Evolutionary conservation across 2,797 vertebrate genomes (phyloP).

Genomic region (Lutjanus campechanus): DNA sequence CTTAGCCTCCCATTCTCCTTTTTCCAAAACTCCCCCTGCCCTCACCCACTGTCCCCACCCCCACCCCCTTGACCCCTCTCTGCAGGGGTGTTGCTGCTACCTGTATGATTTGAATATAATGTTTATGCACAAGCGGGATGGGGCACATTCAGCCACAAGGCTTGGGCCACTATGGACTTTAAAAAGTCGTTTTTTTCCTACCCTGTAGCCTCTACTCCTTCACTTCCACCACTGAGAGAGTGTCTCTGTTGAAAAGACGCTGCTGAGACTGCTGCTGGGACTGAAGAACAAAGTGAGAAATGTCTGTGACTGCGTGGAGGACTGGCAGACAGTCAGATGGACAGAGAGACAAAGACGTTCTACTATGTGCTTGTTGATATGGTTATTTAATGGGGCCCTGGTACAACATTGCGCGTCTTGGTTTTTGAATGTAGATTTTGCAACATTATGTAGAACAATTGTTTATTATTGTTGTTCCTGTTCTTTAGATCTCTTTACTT

Average conservation of each 20-base stretch:
- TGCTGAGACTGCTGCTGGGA: slow-evolving; percentile 69
- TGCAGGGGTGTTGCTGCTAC: slow-evolving; percentile 94
- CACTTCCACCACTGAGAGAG: slow-evolving; percentile 66
- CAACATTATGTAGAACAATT: slow-evolving; percentile 85
- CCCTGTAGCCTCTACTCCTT: slow-evolving; percentile 61
- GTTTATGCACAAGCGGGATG: slow-evolving; percentile 85
- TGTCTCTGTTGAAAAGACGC: slow-evolving; percentile 63
- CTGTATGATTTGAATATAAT: slow-evolving; percentile 87
- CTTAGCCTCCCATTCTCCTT: slow-evolving; percentile 50
- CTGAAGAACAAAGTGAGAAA: slow-evolving; percentile 61
- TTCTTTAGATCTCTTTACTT: slow-evolving; percentile 84
- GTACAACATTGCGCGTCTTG: slow-evolving; percentile 81
- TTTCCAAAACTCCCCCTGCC: slow-evolving; percentile 46
- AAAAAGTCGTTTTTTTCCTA: slow-evolving; percentile 52
- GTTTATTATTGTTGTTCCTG: slow-evolving; percentile 77
- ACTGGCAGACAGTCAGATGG: slow-evolving; percentile 53
- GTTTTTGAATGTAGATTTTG: slow-evolving; percentile 88
- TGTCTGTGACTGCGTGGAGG: slow-evolving; percentile 53
- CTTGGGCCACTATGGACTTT: slow-evolving; percentile 69
- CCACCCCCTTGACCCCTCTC: slow-evolving; percentile 75
- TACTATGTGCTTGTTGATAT: slow-evolving; percentile 76
- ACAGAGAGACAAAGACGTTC: slow-evolving; percentile 69
- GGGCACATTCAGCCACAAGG: slow-evolving; percentile 75
- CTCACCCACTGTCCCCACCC: slow-evolving; percentile 57
- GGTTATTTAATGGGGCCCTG: slow-evolving; percentile 84